Evolutionary conservation across 2,113 vertebrate genomes (phyloP).

Genomic region (Perognathus longimembris): DNA sequence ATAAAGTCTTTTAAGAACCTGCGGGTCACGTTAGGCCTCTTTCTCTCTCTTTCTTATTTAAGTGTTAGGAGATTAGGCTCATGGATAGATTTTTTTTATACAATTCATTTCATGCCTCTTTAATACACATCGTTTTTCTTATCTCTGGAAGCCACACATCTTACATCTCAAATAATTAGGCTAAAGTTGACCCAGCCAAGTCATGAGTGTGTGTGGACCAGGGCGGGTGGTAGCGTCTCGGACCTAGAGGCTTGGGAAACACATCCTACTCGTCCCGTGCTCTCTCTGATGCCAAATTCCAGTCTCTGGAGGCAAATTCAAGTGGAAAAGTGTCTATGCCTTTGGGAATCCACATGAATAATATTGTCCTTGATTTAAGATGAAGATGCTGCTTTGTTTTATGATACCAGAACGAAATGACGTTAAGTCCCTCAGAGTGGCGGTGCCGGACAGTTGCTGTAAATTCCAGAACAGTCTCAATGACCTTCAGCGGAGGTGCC

Average conservation of each 20-base stretch:
- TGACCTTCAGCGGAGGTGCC: not conserved
- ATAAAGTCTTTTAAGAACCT: not conserved
- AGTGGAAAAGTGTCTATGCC: not conserved
- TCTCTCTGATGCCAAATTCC: not conserved
- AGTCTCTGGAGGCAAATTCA: not conserved
- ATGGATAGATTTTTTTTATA: constrained; percentile 41
- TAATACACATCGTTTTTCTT: constrained; percentile 50
- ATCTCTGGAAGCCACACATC: not conserved
- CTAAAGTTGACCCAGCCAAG: not conserved
- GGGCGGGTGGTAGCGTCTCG: fast-evolving
- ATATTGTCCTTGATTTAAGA: not conserved
- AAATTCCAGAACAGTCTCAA: not conserved
- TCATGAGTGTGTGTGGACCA: not conserved
- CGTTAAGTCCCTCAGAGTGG: not conserved
- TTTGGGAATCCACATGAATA: not conserved
- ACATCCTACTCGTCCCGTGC: too few relatives aligned
- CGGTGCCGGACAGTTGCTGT: not conserved
- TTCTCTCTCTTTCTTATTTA: not conserved
- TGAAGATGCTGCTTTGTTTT: not conserved
- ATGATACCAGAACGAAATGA: not conserved
- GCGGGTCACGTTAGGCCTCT: not conserved
- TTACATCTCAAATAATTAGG: constrained; percentile 36
- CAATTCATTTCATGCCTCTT: constrained; percentile 60
- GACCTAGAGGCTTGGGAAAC: not conserved
- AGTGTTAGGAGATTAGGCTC: not conserved